Evolutionary conservation across 2,888 invertebrate species (phyloP).

Genomic region (Hydroisotoma schaefferi): DNA sequence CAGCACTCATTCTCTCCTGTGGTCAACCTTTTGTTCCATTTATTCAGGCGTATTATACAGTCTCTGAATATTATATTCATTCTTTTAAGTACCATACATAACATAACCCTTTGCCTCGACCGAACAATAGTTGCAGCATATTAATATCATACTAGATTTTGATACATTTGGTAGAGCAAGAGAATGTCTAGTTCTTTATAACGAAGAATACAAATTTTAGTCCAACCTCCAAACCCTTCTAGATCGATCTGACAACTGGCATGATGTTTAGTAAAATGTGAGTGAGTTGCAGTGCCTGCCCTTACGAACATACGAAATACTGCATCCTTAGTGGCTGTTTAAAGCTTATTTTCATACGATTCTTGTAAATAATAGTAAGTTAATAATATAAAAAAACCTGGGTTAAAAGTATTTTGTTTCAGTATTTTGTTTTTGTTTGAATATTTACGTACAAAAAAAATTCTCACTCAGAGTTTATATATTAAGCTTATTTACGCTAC

Average conservation of each 20-base stretch:
- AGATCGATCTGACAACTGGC: conserved; percentile 6
- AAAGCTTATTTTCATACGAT: background rate
- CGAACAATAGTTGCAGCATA: no score
- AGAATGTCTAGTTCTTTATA: no score
- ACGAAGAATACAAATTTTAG: background rate
- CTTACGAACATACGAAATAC: background rate
- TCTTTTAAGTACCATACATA: no score
- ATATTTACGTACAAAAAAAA: no score
- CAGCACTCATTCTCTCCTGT: background rate
- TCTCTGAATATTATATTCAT: no score
- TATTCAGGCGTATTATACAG: background rate
- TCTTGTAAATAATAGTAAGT: background rate
- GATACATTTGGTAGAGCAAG: background rate
- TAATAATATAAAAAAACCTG: no score
- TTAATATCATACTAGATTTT: background rate
- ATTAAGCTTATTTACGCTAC: no score
- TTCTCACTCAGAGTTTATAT: no score
- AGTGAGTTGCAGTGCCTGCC: conserved; percentile 1
- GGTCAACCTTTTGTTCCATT: background rate
- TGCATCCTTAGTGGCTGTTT: background rate
- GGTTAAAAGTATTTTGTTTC: no score
- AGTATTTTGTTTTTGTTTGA: no score
- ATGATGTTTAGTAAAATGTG: background rate
- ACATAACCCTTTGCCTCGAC: no score
- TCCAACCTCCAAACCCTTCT: background rate